Evolutionary conservation across 2,113 vertebrate species (phyloP), one percentile per base, ranked within the genome.

Genomic region (sheep (Ovis aries)): DNA sequence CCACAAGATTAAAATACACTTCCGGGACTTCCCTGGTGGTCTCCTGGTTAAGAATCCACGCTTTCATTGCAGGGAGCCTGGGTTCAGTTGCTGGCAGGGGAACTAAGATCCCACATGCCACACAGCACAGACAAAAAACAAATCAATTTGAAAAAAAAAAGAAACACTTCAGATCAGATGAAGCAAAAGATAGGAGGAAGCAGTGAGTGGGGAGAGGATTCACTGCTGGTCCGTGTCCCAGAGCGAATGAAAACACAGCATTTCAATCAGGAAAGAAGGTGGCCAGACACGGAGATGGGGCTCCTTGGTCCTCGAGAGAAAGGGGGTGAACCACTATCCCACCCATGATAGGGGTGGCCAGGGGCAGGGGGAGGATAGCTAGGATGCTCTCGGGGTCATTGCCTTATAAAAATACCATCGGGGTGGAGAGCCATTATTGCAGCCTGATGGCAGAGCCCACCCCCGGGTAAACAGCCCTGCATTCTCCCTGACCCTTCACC

Each of bases 361-460:
- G 4, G 2, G 62, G 15, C 14, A 3, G 80, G 33, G 21, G 3
- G 2, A 23, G 10, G 7, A 11, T 29, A 29, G 25, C 52, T 2
- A 0, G 27, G 84, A 1, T 0, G 1, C 29, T 14, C 48, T 5
- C 13, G 12, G 43, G 3, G 2, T 3, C 1, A 1, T 0, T 6
- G 52, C 53, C 59, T 16, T 7, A 0, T 45, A 19, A 43, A 53
- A 12, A 8, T 12, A 8, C 48, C 16, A 2, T 40, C 0, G 0
- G 36, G 7, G 21, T 4, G 1, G 0, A 0, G n/a, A 45, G 45
- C 23, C 36, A 1, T 29, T 1, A 2, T 4, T 9, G 1, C 14
- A 64, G 59, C 13, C 15, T 2, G 0, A 19, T 0, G 3, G 31
- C 21, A 17, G n/a, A 3, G 16, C 50, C 25, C 29, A 10, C 59